Evolutionary conservation across 2,888 invertebrate genomes (phyloP).

Genomic region (Melinaea marsaeus): DNA sequence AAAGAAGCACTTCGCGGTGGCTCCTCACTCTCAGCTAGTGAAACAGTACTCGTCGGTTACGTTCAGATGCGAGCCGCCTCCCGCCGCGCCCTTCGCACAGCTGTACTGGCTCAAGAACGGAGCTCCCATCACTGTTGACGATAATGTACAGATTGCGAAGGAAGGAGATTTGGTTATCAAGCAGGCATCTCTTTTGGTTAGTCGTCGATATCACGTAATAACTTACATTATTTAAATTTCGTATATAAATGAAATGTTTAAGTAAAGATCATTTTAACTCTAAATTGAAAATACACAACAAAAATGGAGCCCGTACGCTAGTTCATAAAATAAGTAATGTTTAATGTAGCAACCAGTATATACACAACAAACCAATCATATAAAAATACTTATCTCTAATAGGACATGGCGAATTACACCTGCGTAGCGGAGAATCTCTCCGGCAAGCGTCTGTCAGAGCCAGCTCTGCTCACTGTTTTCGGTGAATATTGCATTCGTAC

Average conservation of each 20-base stretch:
- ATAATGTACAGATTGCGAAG: slow-evolving; percentile 85
- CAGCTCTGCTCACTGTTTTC: slow-evolving; percentile 92
- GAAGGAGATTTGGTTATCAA: slow-evolving; percentile 91
- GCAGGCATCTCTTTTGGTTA: slow-evolving; percentile 85
- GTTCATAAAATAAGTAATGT: no score
- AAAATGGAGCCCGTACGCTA: no score
- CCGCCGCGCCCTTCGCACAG: slow-evolving; percentile 90
- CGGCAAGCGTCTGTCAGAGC: slow-evolving; percentile 89
- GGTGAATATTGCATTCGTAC: slow-evolving; percentile 77
- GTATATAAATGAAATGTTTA: no score
- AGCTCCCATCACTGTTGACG: slow-evolving; percentile 80
- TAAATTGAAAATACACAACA: no score
- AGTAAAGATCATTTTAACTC: no score
- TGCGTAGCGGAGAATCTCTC: slow-evolving; percentile 97
- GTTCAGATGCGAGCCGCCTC: slow-evolving; percentile 92
- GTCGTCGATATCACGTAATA: slow-evolving; percentile 18
- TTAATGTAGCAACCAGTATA: no score
- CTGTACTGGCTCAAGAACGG: slow-evolving; percentile 92
- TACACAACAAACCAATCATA: no score
- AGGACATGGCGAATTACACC: slow-evolving; percentile 96
- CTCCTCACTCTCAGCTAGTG: slow-evolving; percentile 90
- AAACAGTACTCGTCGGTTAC: slow-evolving; percentile 91
- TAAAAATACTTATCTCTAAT: slow-evolving; percentile 28
- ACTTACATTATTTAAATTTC: slow-evolving; percentile 25
- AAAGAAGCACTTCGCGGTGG: slow-evolving; percentile 92